These are phyloP conservation scores for Austrofundulus limnaeus DNA, from an alignment of 2,113 vertebrate genomes.

Conservation along the genomic window DNA sequence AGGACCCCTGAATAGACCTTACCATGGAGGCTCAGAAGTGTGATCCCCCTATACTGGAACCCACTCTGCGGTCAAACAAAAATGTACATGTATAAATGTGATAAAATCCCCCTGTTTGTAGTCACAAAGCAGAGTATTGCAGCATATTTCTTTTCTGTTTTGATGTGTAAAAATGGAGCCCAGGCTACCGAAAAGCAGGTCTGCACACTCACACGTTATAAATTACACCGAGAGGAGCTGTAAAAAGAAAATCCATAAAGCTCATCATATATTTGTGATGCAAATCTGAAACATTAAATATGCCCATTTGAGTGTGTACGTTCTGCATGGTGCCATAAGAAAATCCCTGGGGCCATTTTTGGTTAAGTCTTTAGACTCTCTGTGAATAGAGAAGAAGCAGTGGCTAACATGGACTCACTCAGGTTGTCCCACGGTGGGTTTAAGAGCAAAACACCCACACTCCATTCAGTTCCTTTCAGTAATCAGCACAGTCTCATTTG, in stretches of 20 bases:
- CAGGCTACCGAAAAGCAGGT: slow-evolving; percentile 1
- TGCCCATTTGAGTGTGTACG: slow-evolving; percentile 13
- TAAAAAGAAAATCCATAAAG: slow-evolving; percentile 25
- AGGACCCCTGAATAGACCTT: no score
- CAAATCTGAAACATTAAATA: slow-evolving; percentile 38
- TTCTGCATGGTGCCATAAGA: slow-evolving; percentile 11
- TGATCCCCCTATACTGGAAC: no score
- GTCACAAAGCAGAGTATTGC: slow-evolving; percentile 3
- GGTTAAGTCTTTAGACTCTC: slow-evolving; percentile 60
- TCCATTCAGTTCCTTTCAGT: slow-evolving; percentile 53
- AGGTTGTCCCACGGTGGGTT: slow-evolving; percentile 51
- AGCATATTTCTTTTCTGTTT: slow-evolving; percentile 18
- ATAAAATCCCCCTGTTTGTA: slow-evolving; percentile 25
- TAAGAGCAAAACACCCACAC: slow-evolving; percentile 60
- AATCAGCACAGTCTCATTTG: slow-evolving; percentile 70
- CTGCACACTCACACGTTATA: slow-evolving; percentile 33
- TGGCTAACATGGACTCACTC: slow-evolving; percentile 52
- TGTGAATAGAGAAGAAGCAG: slow-evolving; percentile 30
- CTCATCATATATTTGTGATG: slow-evolving; percentile 9
- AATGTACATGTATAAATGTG: no score
- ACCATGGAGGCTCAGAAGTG: no score
- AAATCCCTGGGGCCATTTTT: slow-evolving; percentile 48
- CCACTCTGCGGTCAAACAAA: no score
- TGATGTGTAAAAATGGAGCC: slow-evolving; percentile 32
- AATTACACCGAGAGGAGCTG: slow-evolving; percentile 32